phyloP scores from a whole-genome alignment of 1,140 invertebrate species.

The Trichoplusia ni region DNA sequence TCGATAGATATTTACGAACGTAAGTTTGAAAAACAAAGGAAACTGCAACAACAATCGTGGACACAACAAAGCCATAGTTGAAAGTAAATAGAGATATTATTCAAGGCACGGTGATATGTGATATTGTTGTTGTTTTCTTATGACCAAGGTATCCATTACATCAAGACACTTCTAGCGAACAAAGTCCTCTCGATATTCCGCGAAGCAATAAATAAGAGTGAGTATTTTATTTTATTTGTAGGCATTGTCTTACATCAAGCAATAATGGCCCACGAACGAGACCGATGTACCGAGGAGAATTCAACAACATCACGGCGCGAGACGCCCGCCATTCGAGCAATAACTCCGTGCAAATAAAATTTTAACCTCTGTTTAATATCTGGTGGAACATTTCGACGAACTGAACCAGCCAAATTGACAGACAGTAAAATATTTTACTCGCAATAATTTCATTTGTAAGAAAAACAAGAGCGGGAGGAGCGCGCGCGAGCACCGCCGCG shows the following conservation, averaged over 20 bases:
- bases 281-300: conserved; percentile 56
- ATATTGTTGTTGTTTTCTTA: conserved; percentile 20
- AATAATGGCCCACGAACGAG: conserved; percentile 61
- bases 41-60: too few species aligned
- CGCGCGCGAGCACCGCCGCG: conserved; percentile 31
- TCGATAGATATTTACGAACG: too few species aligned
- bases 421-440: conserved; percentile 81
- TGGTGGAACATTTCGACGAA: conserved; percentile 60
- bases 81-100: too few species aligned
- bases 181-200: conserved; percentile 42
- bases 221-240: conserved; percentile 62
- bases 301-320: conserved; percentile 64
- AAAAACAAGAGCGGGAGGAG: conserved; percentile 65
- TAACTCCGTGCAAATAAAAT: conserved; percentile 77
- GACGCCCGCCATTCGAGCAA: conserved; percentile 55
- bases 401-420: conserved; percentile 74
- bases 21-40: too few species aligned
- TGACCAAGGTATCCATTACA: conserved; percentile 23
- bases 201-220: conserved; percentile 62
- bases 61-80: too few species aligned
- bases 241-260: conserved; percentile 65
- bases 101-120: conserved; percentile 39
- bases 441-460: conserved; percentile 79
- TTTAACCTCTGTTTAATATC: conserved; percentile 80
- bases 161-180: conserved; percentile 27